Conservation (phyloP, 2,888 invertebrate genomes). For the Drosophila austrosaltans region DNA sequence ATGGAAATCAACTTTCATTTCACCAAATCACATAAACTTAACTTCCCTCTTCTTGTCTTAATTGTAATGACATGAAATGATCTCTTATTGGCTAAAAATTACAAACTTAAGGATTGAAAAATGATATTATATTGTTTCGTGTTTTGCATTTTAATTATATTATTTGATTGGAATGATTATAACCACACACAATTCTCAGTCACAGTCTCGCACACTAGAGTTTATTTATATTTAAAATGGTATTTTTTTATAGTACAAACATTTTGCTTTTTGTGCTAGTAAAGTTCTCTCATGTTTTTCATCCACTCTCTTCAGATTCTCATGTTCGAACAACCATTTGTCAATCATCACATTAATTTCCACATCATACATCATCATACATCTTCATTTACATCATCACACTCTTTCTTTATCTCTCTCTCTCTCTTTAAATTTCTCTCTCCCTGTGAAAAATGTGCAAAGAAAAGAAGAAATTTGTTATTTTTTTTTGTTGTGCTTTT, state of each 20-base stretch:
- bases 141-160: slow-evolving; percentile 9
- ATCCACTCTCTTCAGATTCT: slow-evolving; percentile 38
- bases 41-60: slow-evolving; percentile 1
- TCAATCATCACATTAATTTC: slow-evolving; percentile 52
- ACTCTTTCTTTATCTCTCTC: slow-evolving; percentile 3
- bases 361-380: slow-evolving; percentile 48
- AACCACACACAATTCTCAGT: slow-evolving; percentile 51
- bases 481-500: not conserved
- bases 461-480: slow-evolving; percentile 32
- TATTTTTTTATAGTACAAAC: slow-evolving; percentile 40
- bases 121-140: slow-evolving; percentile 9
- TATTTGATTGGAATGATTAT: slow-evolving; percentile 53
- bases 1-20: slow-evolving; percentile 29
- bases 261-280: slow-evolving; percentile 64
- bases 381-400: slow-evolving; percentile 41
- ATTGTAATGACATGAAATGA: slow-evolving; percentile 37
- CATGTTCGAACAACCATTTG: slow-evolving; percentile 45
- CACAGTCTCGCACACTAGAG: slow-evolving; percentile 41
- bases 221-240: slow-evolving; percentile 10
- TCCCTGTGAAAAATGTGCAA: slow-evolving; percentile 45
- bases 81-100: slow-evolving; percentile 29
- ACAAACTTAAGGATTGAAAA: slow-evolving; percentile 28
- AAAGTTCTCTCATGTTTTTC: slow-evolving; percentile 34
- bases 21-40: slow-evolving; percentile 20
- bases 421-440: slow-evolving; percentile 29